A percentile compares a stretch with the other conserved stretches of the same genome.
Conservation (phyloP, 2,888 invertebrate species). For the Drosophila mettleri region DNA sequence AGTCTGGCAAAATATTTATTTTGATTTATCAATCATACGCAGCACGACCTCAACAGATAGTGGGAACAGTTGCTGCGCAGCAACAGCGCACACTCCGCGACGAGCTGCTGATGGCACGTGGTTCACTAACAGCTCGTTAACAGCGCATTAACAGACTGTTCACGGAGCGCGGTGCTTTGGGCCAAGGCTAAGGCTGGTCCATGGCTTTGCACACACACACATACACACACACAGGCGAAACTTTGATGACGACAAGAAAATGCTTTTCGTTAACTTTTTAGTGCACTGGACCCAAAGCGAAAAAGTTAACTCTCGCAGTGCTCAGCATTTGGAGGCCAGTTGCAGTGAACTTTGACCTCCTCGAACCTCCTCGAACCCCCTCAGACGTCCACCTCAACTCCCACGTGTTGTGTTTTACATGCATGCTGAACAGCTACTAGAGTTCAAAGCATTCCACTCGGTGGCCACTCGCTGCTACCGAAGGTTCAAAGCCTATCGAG, state of each 20-base stretch:
- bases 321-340: constrained; percentile 27
- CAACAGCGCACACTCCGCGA: constrained; percentile 64
- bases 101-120: constrained; percentile 56
- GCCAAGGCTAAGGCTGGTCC: constrained; percentile 79
- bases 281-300: constrained; percentile 36
- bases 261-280: constrained; percentile 68
- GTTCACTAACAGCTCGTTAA: constrained; percentile 53
- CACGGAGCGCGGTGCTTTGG: constrained; percentile 37
- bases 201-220: constrained; percentile 29
- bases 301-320: constrained; percentile 31
- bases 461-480: background rate
- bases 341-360: constrained; percentile 17
- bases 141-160: constrained; percentile 36
- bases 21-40: constrained; percentile 80
- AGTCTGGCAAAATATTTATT: constrained; percentile 78
- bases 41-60: constrained; percentile 44
- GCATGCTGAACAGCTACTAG: constrained; percentile 40
- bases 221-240: constrained; percentile 37
- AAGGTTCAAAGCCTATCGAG: constrained; percentile 13
- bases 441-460: constrained; percentile 44
- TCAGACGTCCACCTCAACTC: no score
- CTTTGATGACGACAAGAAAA: constrained; percentile 73
- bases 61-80: constrained; percentile 57
- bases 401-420: constrained; percentile 21
- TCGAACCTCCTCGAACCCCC: background rate